Evolutionary conservation across 2,797 vertebrate genomes (phyloP).

Genomic region (Pogoniulus pusillus): DNA sequence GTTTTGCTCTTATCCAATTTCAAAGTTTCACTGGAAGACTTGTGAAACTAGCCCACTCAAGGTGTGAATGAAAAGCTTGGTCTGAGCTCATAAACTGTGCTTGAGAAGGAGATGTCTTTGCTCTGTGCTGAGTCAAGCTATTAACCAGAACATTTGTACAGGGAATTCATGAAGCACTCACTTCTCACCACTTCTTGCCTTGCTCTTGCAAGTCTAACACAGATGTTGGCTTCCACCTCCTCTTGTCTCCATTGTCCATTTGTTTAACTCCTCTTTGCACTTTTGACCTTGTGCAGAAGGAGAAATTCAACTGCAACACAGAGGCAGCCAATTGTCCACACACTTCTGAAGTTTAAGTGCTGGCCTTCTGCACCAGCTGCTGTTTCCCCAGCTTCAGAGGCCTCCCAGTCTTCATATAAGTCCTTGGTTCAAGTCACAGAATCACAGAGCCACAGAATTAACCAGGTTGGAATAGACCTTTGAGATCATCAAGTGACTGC

Average conservation of each 20-base stretch:
- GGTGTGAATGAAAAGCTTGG: conserved; percentile 33
- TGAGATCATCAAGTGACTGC: neutral
- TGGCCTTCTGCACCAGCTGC: neutral
- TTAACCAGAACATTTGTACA: neutral
- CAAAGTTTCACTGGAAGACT: conserved; percentile 42
- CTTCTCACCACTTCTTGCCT: conserved; percentile 3
- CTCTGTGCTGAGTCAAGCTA: conserved; percentile 30
- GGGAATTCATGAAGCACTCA: neutral
- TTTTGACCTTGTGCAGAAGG: neutral
- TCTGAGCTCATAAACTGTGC: neutral
- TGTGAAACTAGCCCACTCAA: conserved; percentile 54
- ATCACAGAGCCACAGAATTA: no score
- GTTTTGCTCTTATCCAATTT: conserved; percentile 59
- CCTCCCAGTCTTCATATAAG: neutral
- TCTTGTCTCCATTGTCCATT: neutral
- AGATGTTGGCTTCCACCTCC: neutral
- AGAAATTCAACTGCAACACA: neutral
- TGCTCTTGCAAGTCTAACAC: neutral
- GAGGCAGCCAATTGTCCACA: neutral
- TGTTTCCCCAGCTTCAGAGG: neutral
- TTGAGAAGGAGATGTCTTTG: conserved; percentile 25
- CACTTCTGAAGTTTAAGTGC: neutral
- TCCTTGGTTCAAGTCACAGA: neutral
- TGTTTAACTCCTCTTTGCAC: neutral
- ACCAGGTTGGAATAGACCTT: no score